phyloP scores from a whole-genome alignment of 2,797 vertebrate genomes.

The Cynopterus sphinx region DNA sequence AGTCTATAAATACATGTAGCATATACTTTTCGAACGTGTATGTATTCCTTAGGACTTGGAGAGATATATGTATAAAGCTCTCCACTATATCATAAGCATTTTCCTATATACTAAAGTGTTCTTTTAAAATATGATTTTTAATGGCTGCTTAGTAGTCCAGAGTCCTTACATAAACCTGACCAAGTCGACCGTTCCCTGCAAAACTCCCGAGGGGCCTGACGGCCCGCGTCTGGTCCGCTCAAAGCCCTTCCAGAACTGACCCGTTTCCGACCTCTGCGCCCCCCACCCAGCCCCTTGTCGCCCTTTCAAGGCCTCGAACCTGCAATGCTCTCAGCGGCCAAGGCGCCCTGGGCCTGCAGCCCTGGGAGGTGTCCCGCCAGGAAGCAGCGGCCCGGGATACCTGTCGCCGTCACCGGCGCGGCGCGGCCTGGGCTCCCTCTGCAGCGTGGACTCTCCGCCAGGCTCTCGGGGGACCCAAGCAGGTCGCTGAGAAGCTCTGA shows the following conservation, averaged over 20 bases:
- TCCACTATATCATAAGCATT: neutral
- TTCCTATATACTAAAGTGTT: neutral
- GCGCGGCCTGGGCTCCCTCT: neutral
- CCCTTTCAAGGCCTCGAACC: neutral
- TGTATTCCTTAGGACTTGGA: neutral
- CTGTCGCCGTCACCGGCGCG: neutral
- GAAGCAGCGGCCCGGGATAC: neutral
- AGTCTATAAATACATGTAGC: neutral
- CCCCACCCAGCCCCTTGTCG: neutral
- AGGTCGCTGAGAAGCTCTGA: neutral
- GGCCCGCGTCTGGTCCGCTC: no score
- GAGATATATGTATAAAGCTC: neutral
- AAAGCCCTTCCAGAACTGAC: neutral
- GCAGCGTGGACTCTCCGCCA: neutral
- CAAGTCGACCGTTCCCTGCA: neutral
- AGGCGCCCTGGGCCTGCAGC: neutral
- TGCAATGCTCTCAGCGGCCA: neutral
- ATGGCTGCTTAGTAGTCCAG: neutral
- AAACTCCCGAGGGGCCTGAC: neutral
- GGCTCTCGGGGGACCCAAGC: neutral
- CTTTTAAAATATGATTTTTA: neutral
- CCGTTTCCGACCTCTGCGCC: neutral
- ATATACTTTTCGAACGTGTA: neutral
- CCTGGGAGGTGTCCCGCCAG: neutral
- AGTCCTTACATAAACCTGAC: neutral